A percentile compares a stretch with the other conserved stretches of the same genome.
Conservation (phyloP, 2,113 vertebrate genomes). For the Saiga tatarica region DNA sequence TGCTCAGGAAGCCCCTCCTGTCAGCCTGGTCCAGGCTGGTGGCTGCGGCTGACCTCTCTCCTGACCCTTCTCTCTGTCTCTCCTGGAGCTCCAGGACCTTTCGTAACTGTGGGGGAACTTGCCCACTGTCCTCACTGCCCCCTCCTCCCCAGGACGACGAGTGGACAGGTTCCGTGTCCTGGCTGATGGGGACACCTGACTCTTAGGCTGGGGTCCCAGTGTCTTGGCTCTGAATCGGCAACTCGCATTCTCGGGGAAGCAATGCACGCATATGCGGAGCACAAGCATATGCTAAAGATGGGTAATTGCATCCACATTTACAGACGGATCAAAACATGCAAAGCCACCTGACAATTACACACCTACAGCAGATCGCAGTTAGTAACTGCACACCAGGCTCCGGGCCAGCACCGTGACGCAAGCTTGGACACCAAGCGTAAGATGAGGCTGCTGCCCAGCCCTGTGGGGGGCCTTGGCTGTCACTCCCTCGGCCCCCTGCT, state of each 20-base stretch:
- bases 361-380: neutral
- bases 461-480: neutral
- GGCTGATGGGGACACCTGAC: accelerated
- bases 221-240: neutral
- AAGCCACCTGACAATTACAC: neutral
- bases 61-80: neutral
- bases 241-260: neutral
- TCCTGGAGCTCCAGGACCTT: neutral
- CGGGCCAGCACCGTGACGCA: accelerated
- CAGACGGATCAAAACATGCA: neutral
- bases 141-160: neutral
- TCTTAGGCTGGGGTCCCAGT: neutral
- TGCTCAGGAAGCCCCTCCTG: neutral
- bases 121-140: accelerated
- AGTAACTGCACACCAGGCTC: neutral
- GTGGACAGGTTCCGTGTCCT: neutral
- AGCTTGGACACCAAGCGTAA: no score
- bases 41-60: no score
- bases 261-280: neutral
- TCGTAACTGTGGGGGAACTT: neutral
- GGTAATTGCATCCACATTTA: neutral
- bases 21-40: neutral
- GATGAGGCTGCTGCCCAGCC: neutral
- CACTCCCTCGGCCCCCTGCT: accelerated
- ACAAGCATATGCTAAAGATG: neutral